Percentiles rank a stretch among this genome's conserved stretches.
Conservation (phyloP, 2,797 vertebrate species). For the Craterocephalus amniculus region DNA sequence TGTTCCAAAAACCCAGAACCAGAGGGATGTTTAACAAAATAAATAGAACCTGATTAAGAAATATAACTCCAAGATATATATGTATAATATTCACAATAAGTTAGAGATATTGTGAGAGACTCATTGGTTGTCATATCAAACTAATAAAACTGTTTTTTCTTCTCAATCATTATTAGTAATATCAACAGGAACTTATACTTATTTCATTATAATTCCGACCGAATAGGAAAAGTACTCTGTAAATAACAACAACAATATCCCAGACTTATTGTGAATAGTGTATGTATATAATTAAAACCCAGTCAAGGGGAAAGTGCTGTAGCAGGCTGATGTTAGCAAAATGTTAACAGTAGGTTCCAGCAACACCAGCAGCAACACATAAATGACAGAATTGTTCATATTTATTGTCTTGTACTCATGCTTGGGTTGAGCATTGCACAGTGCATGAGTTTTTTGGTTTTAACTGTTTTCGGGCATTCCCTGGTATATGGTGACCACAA, state of each 20-base stretch:
- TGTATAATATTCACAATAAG: too few relatives aligned
- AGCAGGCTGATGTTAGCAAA: slow-evolving; percentile 4
- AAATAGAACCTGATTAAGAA: background rate
- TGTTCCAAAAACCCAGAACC: slow-evolving; percentile 7
- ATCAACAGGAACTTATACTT: too few relatives aligned
- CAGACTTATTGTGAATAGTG: too few relatives aligned
- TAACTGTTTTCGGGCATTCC: background rate
- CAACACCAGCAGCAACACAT: background rate
- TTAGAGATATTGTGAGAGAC: too few relatives aligned
- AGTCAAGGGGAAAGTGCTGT: background rate
- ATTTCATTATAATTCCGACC: too few relatives aligned
- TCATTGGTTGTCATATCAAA: too few relatives aligned
- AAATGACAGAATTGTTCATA: background rate
- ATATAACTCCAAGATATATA: too few relatives aligned
- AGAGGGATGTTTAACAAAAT: slow-evolving; percentile 9
- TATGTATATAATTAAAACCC: background rate
- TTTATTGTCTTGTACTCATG: background rate
- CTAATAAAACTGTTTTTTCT: too few relatives aligned
- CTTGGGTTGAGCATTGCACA: background rate
- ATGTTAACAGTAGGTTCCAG: slow-evolving; percentile 1
- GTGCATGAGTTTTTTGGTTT: background rate
- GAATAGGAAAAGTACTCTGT: too few relatives aligned
- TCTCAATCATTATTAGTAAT: too few relatives aligned
- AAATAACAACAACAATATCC: too few relatives aligned
- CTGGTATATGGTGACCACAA: background rate